Evolutionary conservation across 2,797 vertebrate species (phyloP).

Genomic region (Sebastes hubbsi): DNA sequence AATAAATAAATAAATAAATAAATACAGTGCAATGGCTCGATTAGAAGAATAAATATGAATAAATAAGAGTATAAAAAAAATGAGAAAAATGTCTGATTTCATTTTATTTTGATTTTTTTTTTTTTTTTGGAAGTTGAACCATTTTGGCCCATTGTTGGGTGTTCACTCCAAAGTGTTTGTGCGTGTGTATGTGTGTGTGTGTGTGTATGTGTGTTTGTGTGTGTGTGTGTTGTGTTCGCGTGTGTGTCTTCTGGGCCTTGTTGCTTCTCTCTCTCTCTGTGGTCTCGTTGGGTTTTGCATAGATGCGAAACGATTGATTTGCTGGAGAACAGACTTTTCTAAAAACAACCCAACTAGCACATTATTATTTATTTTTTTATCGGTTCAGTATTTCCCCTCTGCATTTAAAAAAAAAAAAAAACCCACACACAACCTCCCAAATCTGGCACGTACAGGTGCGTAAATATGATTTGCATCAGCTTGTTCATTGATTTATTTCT

Average conservation of each 20-base stretch:
- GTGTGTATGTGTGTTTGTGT: constrained; percentile 6
- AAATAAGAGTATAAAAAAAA: constrained; percentile 23
- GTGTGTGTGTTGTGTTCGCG: constrained; percentile 3
- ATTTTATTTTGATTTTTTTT: not conserved
- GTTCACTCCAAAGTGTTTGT: not conserved
- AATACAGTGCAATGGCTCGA: constrained; percentile 54
- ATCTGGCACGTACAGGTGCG: not conserved
- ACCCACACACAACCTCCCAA: not conserved
- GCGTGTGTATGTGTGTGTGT: not conserved
- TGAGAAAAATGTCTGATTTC: constrained; percentile 15
- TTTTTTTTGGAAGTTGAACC: not conserved
- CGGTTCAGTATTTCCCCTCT: constrained; percentile 3
- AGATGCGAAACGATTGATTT: constrained; percentile 73
- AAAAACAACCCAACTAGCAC: constrained; percentile 41
- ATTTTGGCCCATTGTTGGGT: constrained; percentile 18
- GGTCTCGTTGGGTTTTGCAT: constrained; percentile 72
- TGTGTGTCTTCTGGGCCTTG: constrained; percentile 39
- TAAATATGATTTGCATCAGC: constrained; percentile 24
- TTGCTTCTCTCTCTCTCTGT: constrained; percentile 40
- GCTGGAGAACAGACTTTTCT: constrained; percentile 37
- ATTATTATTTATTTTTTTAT: not conserved
- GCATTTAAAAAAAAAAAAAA: not conserved
- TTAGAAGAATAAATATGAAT: constrained; percentile 33
- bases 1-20: constrained; percentile 23
- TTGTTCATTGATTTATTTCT: constrained; percentile 11